A percentile compares a stretch with the other conserved stretches of the same genome.
phyloP scores from a whole-genome alignment of 2,113 vertebrate species.

The Loxodonta africana region DNA sequence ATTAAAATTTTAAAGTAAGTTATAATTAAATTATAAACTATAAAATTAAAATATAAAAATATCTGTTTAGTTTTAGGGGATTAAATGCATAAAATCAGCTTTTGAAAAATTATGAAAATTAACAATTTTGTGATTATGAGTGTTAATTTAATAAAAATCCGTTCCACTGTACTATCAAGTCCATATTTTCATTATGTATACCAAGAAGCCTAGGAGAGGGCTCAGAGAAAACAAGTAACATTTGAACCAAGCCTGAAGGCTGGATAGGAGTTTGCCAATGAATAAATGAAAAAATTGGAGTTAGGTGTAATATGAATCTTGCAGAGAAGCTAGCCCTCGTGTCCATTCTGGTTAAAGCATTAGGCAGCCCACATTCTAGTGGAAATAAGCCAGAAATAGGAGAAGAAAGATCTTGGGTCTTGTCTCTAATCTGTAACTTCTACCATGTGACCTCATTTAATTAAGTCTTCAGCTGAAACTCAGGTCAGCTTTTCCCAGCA shows the following conservation, averaged over 20 bases:
- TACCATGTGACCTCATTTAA: neutral
- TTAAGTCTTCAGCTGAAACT: neutral
- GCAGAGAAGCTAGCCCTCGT: neutral
- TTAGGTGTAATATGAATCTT: neutral
- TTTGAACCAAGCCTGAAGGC: neutral
- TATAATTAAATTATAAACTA: constrained; percentile 23
- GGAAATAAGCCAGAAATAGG: neutral
- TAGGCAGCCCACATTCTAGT: neutral
- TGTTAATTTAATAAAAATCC: constrained; percentile 40
- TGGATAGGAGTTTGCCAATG: neutral
- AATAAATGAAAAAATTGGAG: neutral
- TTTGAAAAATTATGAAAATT: constrained; percentile 30
- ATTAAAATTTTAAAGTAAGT: constrained; percentile 36
- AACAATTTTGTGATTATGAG: neutral
- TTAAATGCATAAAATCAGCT: constrained; percentile 14
- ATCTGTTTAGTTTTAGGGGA: neutral
- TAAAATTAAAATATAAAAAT: constrained; percentile 24
- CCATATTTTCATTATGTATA: neutral
- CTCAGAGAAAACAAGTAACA: neutral
- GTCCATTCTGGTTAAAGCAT: neutral
- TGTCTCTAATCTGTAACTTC: accelerated
- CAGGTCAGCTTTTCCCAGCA: accelerated
- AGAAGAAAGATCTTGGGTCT: neutral
- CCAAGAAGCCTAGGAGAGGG: neutral
- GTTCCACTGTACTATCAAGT: neutral